Conservation (phyloP, 2,888 invertebrate genomes). For the Hydrotaea diabolus region DNA sequence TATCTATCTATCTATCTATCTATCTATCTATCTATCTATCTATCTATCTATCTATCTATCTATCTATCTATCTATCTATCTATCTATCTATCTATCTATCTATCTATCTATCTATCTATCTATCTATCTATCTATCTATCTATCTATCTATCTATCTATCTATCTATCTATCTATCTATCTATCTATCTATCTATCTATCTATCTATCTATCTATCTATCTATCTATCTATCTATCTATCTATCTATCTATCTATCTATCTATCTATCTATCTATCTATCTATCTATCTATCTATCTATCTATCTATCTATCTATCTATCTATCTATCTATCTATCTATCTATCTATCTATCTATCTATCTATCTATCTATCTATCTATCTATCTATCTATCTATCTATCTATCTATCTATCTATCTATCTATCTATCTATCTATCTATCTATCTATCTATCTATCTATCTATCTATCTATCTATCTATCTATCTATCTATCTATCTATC, state of each 20-base stretch:
- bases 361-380: background rate
- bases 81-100: background rate
- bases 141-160: background rate
- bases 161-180: background rate
- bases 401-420: background rate
- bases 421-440: background rate
- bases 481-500: background rate
- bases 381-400: background rate
- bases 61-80: background rate
- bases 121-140: background rate
- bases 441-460: background rate
- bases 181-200: background rate
- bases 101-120: background rate
- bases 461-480: background rate
- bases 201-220: background rate
- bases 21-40: background rate
- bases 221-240: background rate
- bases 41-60: background rate
- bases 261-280: background rate
- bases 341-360: background rate
- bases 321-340: background rate
- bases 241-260: background rate
- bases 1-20: background rate
- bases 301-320: background rate
- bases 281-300: background rate